Conservation (phyloP, 2,888 invertebrate genomes). For the Mallateleia sp. region DNA sequence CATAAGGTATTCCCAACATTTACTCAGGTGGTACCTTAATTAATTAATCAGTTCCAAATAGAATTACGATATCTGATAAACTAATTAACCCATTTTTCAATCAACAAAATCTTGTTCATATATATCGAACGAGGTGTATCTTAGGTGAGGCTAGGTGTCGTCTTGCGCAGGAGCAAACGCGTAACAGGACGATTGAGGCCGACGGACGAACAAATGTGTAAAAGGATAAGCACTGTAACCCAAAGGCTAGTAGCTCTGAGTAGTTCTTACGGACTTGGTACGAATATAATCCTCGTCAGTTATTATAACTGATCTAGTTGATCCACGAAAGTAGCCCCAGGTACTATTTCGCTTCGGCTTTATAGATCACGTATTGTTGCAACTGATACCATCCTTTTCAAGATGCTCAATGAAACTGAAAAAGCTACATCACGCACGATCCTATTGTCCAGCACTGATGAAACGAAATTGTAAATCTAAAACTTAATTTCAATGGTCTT, state of each 20-base stretch:
- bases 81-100: constrained; percentile 8
- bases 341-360: constrained; percentile 42
- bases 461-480: too few relatives aligned
- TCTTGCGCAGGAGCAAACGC: constrained; percentile 87
- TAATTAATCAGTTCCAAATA: neutral
- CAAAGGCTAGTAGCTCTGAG: constrained; percentile 81
- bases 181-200: constrained; percentile 84
- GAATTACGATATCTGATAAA: neutral
- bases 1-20: neutral
- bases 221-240: constrained; percentile 80
- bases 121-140: constrained; percentile 83
- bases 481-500: too few relatives aligned
- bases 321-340: constrained; percentile 32
- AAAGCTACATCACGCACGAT: constrained; percentile 27
- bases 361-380: constrained; percentile 24
- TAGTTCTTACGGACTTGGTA: constrained; percentile 53
- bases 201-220: constrained; percentile 81
- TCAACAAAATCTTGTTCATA: constrained; percentile 27
- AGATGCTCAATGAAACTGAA: constrained; percentile 23
- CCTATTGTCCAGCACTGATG: too few relatives aligned
- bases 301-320: constrained; percentile 16
- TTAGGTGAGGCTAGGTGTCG: constrained; percentile 84
- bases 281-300: constrained; percentile 38
- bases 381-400: constrained; percentile 12
- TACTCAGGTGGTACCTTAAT: neutral